These are phyloP conservation scores for Tympanuchus pallidicinctus DNA, from an alignment of 2,113 vertebrate species.

Conservation along the genomic window DNA sequence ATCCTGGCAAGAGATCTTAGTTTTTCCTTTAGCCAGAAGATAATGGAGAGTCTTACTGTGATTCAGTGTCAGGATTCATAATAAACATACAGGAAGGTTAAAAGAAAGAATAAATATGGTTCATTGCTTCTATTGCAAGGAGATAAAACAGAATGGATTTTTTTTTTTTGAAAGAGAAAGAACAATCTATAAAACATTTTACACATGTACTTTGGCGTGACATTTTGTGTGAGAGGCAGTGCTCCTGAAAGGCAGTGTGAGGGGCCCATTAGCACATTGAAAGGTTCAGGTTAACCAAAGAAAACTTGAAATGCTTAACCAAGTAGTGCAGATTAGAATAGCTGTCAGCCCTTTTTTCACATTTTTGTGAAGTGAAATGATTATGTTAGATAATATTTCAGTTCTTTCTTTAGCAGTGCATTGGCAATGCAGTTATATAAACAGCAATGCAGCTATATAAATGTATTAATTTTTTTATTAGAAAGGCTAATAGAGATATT, in stretches of 20 bases:
- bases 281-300: neutral
- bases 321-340: neutral
- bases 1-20: neutral
- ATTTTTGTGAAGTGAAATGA: neutral
- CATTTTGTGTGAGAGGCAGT: neutral
- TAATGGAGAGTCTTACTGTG: neutral
- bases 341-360: neutral
- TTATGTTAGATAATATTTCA: neutral
- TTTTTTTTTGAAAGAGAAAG: neutral
- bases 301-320: neutral
- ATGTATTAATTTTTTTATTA: neutral
- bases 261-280: neutral
- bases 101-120: neutral
- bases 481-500: neutral
- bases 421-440: neutral
- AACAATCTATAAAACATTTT: neutral
- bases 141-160: neutral
- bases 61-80: neutral
- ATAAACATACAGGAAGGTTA: neutral
- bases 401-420: neutral
- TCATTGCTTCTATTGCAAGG: neutral
- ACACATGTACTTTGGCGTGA: neutral
- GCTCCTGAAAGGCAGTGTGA: neutral
- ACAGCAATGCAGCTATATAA: neutral
- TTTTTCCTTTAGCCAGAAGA: neutral